Base-by-base conservation (phyloP, 2,888 invertebrate species). In the Eremobia ochroleuca region DNA sequence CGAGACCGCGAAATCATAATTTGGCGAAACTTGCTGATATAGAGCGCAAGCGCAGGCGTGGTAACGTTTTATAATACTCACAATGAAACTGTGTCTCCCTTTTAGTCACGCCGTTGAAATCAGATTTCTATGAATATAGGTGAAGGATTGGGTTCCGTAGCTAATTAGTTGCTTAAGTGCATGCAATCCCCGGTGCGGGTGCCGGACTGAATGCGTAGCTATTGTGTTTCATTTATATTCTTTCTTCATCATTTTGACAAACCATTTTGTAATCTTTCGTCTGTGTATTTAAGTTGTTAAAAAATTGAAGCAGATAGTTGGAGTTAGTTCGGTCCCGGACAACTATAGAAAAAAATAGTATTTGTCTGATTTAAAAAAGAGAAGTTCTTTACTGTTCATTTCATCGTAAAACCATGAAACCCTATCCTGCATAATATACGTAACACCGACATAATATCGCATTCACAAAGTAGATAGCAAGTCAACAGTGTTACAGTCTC, bases 21-120 rank as follows among this genome's bases (percentile, higher is more conserved):
- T 95, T 93, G 92, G 92, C 92, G 94, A 94, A 94, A 94, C 90
- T 85, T 65, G 68, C 28, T 81, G 87, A 91, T 91, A 90, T 91
- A 88, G 87, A 87, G 81, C 79, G 81, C 81, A 86, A 87, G 82
- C 81, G 76, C 83, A 86, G 87, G 82, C 82, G 74, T 83, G 77
- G 88, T 91, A 91, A 92, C 87, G 90, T 91, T 91, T 85, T 86
- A 83, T 88, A 89, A 85, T 76, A 83, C 43, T 72, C 34, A 73
- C 79, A 89, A 89, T 79, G 86, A 83, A 85, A 81, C 77, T 67
- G 73, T 86, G 73, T 85, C 90, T 90, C 92, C 91, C 89, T 91
- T 92, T 94, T 95, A 93, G 94, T 92, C 90, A 93, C 92, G 92
- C 90, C 88, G 64, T 83, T 87, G 88, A 89, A 90, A 86, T 86